Evolutionary conservation across 1,140 invertebrate species (phyloP), one percentile per base, ranked within the genome.

Genomic region (Meloidogyne exigua): DNA sequence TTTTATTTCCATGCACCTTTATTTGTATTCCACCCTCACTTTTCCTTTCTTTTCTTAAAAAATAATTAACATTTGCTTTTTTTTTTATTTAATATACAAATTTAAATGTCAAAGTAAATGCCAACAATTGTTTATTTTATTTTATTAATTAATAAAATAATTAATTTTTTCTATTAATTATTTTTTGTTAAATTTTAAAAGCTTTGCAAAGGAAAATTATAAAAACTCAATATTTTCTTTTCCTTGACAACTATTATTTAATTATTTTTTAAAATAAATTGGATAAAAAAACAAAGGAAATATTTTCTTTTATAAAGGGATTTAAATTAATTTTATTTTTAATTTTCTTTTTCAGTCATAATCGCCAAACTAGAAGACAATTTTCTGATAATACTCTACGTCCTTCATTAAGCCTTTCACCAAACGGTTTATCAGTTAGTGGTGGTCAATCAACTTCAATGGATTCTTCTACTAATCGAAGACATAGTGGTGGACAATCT

Each of bases 311-410:
- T n/a, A n/a, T 32, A 32, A 32, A 32, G 2, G 28, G n/a, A n/a
- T 32, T 32, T 32, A 32, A 32, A 32, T 32, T 3, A 32, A 3
- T 32, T 32, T 32, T 3, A 32, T 32, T 32, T 3, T 32, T 32
- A 3, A 32, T 32, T 32, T 32, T 32, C 2, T 3, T 32, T 57
- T 63, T 3, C 10, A 36, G 28, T 21, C 25, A 62, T 23, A n/a
- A 57, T 36, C 42, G 71, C 11, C 28, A 13, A 36, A 42, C 71
- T 36, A 62, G 71, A 26, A 28, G 71, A 23, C 71, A 73, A 63
- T 36, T 62, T 18, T 73, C 71, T 65, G 71, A 73, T 26, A 23
- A 65, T 65, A 65, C 21, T 12, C 36, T 66, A n/a, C 71, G 71
- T 23, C 57, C 71, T 12, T 65, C 71, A 26, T 18, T 72, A 18